These are phyloP conservation scores for Dolichotis patagonum DNA, from an alignment of 2,113 vertebrate genomes.

Conservation along the genomic window DNA sequence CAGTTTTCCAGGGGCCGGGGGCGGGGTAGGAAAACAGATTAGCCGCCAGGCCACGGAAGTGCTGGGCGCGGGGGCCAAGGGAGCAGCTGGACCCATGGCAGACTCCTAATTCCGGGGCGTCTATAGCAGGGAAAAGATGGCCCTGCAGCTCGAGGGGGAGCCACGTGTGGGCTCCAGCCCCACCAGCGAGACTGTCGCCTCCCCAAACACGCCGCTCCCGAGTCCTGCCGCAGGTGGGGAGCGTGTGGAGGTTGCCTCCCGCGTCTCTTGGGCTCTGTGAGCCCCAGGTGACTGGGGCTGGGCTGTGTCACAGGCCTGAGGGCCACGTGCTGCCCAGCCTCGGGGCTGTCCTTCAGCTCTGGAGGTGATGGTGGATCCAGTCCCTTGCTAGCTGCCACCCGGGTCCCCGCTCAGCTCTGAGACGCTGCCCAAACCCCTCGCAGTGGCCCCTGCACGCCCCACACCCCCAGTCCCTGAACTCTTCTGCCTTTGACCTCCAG, in stretches of 20 bases:
- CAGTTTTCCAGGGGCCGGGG: background rate
- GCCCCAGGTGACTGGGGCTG: background rate
- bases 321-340: accelerated
- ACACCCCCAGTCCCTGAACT: background rate
- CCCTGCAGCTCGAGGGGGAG: background rate
- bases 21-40: background rate
- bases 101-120: background rate
- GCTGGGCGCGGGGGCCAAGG: background rate
- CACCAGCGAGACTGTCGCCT: background rate
- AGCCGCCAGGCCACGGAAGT: background rate
- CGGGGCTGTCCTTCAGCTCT: background rate
- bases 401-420: background rate
- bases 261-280: background rate
- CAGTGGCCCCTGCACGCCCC: too few species aligned
- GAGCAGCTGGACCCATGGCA: background rate
- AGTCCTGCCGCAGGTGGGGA: background rate
- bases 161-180: background rate
- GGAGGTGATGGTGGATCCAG: background rate
- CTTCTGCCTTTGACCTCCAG: background rate
- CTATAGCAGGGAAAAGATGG: background rate
- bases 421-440: background rate
- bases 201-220: background rate
- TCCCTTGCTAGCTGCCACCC: background rate
- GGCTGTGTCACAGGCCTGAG: background rate
- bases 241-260: accelerated